Evolutionary conservation across 2,797 vertebrate species (phyloP), one percentile per base, ranked within the genome.

Genomic region (Clarias laeviceps): DNA sequence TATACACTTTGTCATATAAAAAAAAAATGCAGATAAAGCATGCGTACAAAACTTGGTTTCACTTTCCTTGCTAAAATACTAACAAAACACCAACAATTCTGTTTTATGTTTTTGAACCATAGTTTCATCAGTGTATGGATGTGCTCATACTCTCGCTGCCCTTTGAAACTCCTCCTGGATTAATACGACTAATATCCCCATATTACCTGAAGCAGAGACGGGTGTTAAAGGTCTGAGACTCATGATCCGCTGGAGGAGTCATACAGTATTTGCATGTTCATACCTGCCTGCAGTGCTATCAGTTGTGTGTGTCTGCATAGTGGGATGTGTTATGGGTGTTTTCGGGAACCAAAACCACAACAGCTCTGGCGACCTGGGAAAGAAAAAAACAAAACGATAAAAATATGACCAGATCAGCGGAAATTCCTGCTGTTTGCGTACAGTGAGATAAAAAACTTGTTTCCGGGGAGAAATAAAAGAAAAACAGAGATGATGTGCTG

Each of bases 321-420:
- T 40, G 77, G 8, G 34, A 6, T 62, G 9, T 24, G 56, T 37
- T 78, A 34, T 45, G 22, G 59, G 14, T 2, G 8, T 45, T 62
- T 22, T 18, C 18, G 77, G 12, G 59, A 79, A 64, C 20, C 61
- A 45, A 74, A 74, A n/a, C n/a, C 72, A 74, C n/a, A 77, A 79
- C 11, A 40, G 34, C 14, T 64, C 22, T 40, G 59, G 57, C 29
- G 57, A 61, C 24, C 11, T 24, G 22, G 5, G 24, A 15, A 5
- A 59, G 14, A 12, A 59, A 29, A 0, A 59, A 34, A 78, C 9
- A 4, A 57, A 78, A 4, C 45, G 8, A 45, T 45, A 45, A 45
- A 45, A 45, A 45, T 45, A 45, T 20, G 73, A 56, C 3, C 61
- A 37, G 20, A 79, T 62, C 32, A 62, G 76, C 1, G 32, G 57